These are phyloP conservation scores for Zootoca vivipara DNA, from an alignment of 2,113 vertebrate species.

Conservation along the genomic window DNA sequence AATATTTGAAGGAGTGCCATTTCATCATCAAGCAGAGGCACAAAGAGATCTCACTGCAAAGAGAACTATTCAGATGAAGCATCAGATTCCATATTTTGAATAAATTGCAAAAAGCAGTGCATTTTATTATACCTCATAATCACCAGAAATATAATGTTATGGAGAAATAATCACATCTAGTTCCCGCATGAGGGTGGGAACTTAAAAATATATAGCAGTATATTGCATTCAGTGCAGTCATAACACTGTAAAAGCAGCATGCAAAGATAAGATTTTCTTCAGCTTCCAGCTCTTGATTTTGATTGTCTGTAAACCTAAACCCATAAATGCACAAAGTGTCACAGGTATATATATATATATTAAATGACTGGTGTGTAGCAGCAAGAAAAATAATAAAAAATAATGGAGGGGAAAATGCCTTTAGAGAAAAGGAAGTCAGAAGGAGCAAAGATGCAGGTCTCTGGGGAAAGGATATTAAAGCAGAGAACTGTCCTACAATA, in stretches of 20 bases:
- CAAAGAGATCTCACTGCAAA: background rate
- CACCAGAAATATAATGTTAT: background rate
- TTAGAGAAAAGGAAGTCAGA: constrained; percentile 7
- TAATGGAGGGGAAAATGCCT: background rate
- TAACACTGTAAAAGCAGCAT: background rate
- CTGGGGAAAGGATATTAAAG: constrained; percentile 5
- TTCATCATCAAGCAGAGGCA: background rate
- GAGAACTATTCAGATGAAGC: background rate
- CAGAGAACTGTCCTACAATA: background rate
- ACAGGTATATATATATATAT: background rate
- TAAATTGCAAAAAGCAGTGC: background rate
- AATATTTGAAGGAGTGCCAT: background rate
- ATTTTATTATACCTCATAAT: background rate
- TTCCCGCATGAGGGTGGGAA: background rate
- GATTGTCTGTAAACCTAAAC: background rate
- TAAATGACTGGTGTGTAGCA: background rate
- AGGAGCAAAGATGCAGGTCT: background rate
- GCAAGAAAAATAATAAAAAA: background rate
- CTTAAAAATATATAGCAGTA: background rate
- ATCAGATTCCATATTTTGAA: background rate
- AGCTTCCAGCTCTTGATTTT: background rate
- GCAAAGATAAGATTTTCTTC: background rate
- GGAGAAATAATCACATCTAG: background rate
- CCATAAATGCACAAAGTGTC: background rate
- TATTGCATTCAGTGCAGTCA: background rate